Evolutionary conservation across 2,113 vertebrate genomes (phyloP).

Genomic region (Hucho hucho): DNA sequence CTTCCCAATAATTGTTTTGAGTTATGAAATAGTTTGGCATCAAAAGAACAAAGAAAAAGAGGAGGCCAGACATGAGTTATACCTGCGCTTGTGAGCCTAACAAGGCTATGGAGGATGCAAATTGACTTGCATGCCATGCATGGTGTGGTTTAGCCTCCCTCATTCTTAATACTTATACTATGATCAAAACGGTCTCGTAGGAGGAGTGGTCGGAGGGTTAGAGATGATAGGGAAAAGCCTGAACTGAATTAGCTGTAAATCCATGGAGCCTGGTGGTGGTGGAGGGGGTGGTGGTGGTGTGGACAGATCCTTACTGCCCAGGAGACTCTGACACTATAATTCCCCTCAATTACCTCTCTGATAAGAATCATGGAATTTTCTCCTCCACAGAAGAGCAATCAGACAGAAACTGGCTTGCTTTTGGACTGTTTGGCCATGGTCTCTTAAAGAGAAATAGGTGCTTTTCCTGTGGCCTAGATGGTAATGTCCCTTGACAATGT

Average conservation of each 20-base stretch:
- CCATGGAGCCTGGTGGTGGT: background rate
- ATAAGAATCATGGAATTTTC: constrained; percentile 21
- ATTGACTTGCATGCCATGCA: background rate
- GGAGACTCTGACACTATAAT: constrained; percentile 23
- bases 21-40: constrained; percentile 32
- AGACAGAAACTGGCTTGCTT: background rate
- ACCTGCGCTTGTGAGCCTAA: background rate
- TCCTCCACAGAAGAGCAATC: constrained; percentile 4
- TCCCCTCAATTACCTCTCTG: constrained; percentile 11
- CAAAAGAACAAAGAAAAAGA: constrained; percentile 9
- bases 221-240: constrained; percentile 2
- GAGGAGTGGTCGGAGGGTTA: background rate
- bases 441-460: background rate
- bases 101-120: background rate
- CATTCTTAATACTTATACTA: background rate
- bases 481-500: background rate
- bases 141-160: background rate
- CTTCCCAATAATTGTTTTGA: constrained; percentile 28
- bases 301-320: constrained; percentile 9
- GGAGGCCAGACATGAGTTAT: background rate
- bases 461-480: background rate
- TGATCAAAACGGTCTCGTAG: background rate
- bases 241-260: constrained; percentile 4
- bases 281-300: background rate
- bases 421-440: background rate